These are phyloP conservation scores for Tetragonula clypearis DNA, from an alignment of 1,140 invertebrate species.

Conservation along the genomic window DNA sequence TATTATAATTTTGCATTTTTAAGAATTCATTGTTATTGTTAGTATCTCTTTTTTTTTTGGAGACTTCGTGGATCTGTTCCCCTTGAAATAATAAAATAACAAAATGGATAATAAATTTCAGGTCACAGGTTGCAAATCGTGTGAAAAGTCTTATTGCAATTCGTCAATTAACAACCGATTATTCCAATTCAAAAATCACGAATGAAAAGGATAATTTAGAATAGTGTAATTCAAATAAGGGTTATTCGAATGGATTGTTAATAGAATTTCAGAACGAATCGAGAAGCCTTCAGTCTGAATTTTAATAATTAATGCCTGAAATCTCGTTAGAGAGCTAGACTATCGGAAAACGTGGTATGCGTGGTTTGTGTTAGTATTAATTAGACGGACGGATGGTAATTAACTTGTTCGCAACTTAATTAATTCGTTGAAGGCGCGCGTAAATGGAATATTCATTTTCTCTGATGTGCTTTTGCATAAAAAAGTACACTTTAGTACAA, in stretches of 20 bases:
- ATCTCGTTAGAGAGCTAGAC: neutral
- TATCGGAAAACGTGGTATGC: neutral
- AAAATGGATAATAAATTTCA: neutral
- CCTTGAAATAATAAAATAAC: neutral
- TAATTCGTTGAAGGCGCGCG: neutral
- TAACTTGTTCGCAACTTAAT: constrained; percentile 28
- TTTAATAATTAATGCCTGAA: neutral
- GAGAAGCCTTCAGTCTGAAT: too few species aligned
- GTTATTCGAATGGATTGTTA: neutral
- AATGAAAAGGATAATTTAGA: neutral
- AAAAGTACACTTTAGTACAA: neutral
- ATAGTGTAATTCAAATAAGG: neutral
- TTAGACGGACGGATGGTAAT: constrained; percentile 12
- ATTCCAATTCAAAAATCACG: too few species aligned
- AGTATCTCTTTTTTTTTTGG: neutral
- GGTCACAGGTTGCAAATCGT: too few species aligned
- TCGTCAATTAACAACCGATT: neutral
- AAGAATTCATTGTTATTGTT: neutral
- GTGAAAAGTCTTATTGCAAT: neutral
- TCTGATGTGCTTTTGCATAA: neutral
- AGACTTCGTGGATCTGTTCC: too few species aligned
- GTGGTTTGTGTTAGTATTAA: constrained; percentile 12
- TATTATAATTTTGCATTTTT: neutral
- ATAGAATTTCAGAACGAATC: neutral
- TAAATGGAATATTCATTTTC: constrained; percentile 19